A percentile compares a stretch with the other conserved stretches of the same genome.
Conservation (phyloP, 2,797 vertebrate genomes). For the Mormyrops attenuatus region DNA sequence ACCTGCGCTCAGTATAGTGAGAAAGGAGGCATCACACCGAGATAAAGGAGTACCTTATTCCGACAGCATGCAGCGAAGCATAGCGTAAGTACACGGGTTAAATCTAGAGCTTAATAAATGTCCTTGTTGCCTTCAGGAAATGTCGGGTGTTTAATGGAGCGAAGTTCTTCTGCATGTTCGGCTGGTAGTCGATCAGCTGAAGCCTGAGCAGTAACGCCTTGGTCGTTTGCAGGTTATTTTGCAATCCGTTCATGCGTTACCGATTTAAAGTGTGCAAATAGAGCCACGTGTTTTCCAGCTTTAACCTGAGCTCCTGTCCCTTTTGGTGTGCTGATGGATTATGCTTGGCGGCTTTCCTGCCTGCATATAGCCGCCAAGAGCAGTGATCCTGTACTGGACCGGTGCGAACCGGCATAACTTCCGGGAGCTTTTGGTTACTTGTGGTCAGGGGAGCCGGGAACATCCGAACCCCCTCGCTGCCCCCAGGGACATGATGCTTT, state of each 20-base stretch:
- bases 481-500: neutral
- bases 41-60: neutral
- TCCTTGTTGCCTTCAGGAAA: neutral
- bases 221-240: neutral
- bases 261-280: neutral
- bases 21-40: neutral
- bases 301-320: neutral
- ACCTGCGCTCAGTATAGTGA: neutral
- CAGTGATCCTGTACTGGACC: neutral
- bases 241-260: neutral
- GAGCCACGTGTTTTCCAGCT: neutral
- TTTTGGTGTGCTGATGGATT: neutral
- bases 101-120: neutral
- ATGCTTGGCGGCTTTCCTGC: neutral
- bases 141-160: neutral
- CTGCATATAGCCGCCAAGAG: neutral
- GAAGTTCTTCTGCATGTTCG: neutral
- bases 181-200: neutral
- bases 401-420: neutral
- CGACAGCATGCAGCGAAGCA: constrained; percentile 68
- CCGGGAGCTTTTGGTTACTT: neutral
- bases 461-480: neutral
- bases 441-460: neutral
- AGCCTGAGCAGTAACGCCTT: neutral
- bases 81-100: constrained; percentile 57